A percentile compares a stretch with the other conserved stretches of the same genome.
These are phyloP conservation scores for Mugil cephalus DNA, from an alignment of 2,113 vertebrate species.

Conservation along the genomic window DNA sequence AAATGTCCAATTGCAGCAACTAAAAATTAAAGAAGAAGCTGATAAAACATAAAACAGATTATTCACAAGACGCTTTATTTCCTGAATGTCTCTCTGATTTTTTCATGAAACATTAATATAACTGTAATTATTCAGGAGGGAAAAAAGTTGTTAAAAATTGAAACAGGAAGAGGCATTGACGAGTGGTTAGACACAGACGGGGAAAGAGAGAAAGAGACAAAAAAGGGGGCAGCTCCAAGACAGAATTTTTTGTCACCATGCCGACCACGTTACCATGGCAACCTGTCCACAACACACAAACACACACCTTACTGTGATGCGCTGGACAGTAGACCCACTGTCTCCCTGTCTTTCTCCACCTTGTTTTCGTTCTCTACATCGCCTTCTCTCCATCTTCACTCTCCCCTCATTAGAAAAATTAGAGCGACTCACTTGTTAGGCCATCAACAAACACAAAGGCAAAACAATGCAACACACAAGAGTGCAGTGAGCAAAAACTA, in stretches of 20 bases:
- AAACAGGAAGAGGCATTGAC: neutral
- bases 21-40: no score
- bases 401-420: slow-evolving; percentile 58
- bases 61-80: no score
- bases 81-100: no score
- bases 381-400: neutral
- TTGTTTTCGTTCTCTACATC: neutral
- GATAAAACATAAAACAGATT: no score
- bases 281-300: slow-evolving; percentile 28
- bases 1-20: no score
- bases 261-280: slow-evolving; percentile 46
- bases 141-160: no score
- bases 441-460: slow-evolving; percentile 29
- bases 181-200: no score
- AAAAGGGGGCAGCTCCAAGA: slow-evolving; percentile 2
- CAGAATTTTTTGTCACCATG: slow-evolving; percentile 41
- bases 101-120: no score
- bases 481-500: no score
- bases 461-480: no score
- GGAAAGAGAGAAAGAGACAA: neutral
- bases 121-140: no score
- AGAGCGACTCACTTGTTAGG: slow-evolving; percentile 57
- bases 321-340: slow-evolving; percentile 52
- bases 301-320: slow-evolving; percentile 26
- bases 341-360: neutral